Base-by-base conservation (phyloP, 2,797 vertebrate species). In the Tenualosa thibaudeaui region DNA sequence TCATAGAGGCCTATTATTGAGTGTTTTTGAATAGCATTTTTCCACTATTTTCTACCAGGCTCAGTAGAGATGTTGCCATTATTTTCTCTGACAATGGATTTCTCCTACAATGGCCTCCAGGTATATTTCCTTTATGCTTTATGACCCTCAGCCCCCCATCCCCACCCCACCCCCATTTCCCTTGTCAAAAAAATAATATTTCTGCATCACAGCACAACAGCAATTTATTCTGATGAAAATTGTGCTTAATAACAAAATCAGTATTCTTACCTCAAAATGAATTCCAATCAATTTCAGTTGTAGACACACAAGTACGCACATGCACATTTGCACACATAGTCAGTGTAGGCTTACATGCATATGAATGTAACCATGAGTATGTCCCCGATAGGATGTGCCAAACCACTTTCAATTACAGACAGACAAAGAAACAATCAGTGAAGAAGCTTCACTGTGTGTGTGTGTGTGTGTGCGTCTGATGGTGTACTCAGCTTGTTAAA, bases 321-420 rank as follows among this genome's bases (percentile, higher is more conserved):
- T 51, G 60, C 60, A 58, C 62, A 68, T 10, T 15, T 5, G 2
- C 65, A 37, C 54, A 19, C 5, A 56, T 56, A 56, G 54, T 56
- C 54, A 19, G 5, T 58, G 19, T 40, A 43, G 68, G 12, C 40
- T 75, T 58, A 75, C 13, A 19, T 75, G 31, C 68, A 40, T 19
- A 75, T 19, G 82, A 26, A 75, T 84, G 53, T n/a, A n/a, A n/a
- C n/a, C n/a, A n/a, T n/a, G 62, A 75, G 68, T 5, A 71, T 37
- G 31, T 75, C 31, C 65, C 40, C 31, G 40, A 40, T 71, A 10
- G 26, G 26, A 37, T 75, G 13, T 40, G 17, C 0, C 81, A 54
- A 81, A 15, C 81, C 83, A 24, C 65, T 26, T 51, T 31, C 83
- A 53, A 50, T 53, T 31, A 84, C 82, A n/a, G 37, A 19, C 82